Percentiles rank a stretch among this genome's conserved stretches.
These are phyloP conservation scores for Stichopus horrens DNA, from an alignment of 53 echinoderm and acorn worm genomes.

Conservation along the genomic window DNA sequence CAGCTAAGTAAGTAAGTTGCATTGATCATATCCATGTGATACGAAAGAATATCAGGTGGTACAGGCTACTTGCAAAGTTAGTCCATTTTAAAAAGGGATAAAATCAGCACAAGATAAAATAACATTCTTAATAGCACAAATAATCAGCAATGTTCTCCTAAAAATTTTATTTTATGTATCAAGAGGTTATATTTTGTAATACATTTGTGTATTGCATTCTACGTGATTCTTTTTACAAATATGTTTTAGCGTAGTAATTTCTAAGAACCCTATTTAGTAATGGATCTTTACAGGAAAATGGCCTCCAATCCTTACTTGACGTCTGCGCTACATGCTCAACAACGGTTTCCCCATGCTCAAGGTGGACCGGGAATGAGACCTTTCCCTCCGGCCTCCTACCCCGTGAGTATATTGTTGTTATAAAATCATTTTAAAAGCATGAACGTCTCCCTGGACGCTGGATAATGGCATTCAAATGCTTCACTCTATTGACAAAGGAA, in stretches of 20 bases:
- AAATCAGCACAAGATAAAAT: too few species aligned
- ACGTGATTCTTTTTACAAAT: neutral
- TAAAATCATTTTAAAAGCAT: neutral
- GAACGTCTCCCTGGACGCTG: neutral
- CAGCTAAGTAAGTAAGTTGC: too few species aligned
- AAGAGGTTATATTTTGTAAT: too few species aligned
- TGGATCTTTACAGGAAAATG: conserved; percentile 57
- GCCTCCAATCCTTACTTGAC: conserved; percentile 76
- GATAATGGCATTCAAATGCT: neutral
- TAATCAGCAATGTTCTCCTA: too few species aligned
- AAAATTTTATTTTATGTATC: too few species aligned
- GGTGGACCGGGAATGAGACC: conserved; percentile 80
- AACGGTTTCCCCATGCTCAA: conserved; percentile 75
- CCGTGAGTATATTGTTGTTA: conserved; percentile 49
- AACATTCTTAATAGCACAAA: too few species aligned
- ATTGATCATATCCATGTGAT: neutral
- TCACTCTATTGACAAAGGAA: neutral
- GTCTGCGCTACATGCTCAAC: conserved; percentile 63
- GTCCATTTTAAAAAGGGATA: neutral
- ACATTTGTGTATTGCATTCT: too few species aligned
- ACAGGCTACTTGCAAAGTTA: neutral
- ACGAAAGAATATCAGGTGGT: neutral
- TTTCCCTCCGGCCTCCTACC: conserved; percentile 64
- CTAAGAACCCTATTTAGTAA: neutral
- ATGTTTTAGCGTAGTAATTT: neutral